A percentile compares a stretch with the other conserved stretches of the same genome.
phyloP scores from a whole-genome alignment of 1,140 invertebrate genomes.

The Coptotermes formosanus region DNA sequence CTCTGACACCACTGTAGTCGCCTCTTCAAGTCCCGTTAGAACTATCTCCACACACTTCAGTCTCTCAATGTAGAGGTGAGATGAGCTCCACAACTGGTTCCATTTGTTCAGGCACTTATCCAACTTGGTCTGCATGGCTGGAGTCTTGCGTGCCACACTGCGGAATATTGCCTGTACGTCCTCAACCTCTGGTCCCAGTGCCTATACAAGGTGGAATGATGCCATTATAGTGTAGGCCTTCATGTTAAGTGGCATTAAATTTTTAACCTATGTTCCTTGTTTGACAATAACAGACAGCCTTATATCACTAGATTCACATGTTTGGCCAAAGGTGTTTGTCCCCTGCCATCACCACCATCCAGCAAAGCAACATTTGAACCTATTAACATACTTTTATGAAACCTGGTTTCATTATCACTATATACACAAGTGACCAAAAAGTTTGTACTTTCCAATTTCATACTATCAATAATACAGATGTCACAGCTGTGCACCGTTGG shows the following conservation, averaged over 20 bases:
- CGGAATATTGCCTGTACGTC: slow-evolving; percentile 79
- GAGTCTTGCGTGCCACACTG: slow-evolving; percentile 80
- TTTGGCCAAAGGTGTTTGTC: too few species aligned
- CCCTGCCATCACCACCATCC: too few species aligned
- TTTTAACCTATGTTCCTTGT: neutral
- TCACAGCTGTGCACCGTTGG: too few species aligned
- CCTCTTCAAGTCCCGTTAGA: slow-evolving; percentile 84
- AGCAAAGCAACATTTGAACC: too few species aligned
- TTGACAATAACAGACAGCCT: too few species aligned
- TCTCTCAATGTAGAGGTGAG: slow-evolving; percentile 83
- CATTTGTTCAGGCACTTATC: slow-evolving; percentile 87
- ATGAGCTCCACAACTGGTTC: slow-evolving; percentile 85
- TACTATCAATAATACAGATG: too few species aligned
- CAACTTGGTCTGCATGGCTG: slow-evolving; percentile 83
- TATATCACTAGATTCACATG: too few species aligned
- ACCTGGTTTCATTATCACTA: too few species aligned
- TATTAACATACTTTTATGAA: too few species aligned
- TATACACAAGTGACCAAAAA: too few species aligned
- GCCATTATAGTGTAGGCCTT: neutral
- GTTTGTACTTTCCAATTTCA: too few species aligned
- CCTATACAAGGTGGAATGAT: slow-evolving; percentile 43
- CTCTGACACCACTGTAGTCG: slow-evolving; percentile 82
- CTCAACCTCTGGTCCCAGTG: slow-evolving; percentile 77
- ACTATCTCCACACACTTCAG: slow-evolving; percentile 90
- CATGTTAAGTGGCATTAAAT: neutral